Evolutionary conservation across 2,113 vertebrate genomes (phyloP).

Genomic region (Eulemur rufifrons): DNA sequence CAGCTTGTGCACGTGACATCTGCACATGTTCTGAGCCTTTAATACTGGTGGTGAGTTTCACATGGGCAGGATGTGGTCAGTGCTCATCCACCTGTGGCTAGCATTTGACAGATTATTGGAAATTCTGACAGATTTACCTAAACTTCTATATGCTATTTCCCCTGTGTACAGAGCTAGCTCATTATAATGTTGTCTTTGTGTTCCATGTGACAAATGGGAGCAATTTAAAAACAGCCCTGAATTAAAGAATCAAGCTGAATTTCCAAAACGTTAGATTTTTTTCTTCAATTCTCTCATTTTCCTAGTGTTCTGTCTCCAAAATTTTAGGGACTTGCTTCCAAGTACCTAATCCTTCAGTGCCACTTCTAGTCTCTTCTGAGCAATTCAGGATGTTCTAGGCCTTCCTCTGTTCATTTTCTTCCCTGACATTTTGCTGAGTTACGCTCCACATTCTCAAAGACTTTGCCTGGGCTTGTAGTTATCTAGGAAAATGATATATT

Average conservation of each 20-base stretch:
- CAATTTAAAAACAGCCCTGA: neutral
- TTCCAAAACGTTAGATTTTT: neutral
- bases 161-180: neutral
- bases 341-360: neutral
- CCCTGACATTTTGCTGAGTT: neutral
- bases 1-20: fast-evolving
- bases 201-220: neutral
- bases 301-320: neutral
- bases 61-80: neutral
- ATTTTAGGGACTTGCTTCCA: neutral
- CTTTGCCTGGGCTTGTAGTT: neutral
- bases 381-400: no score
- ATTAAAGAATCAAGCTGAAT: neutral
- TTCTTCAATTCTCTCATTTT: neutral
- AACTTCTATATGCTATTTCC: neutral
- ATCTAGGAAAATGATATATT: neutral
- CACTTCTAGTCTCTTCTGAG: neutral
- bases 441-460: neutral
- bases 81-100: no score
- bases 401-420: neutral
- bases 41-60: neutral
- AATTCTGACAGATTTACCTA: neutral
- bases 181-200: neutral
- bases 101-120: no score
- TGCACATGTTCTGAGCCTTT: neutral